Evolutionary conservation across 2,113 vertebrate genomes (phyloP), one percentile per base, ranked within the genome.

Genomic region (Spermophilus dauricus): DNA sequence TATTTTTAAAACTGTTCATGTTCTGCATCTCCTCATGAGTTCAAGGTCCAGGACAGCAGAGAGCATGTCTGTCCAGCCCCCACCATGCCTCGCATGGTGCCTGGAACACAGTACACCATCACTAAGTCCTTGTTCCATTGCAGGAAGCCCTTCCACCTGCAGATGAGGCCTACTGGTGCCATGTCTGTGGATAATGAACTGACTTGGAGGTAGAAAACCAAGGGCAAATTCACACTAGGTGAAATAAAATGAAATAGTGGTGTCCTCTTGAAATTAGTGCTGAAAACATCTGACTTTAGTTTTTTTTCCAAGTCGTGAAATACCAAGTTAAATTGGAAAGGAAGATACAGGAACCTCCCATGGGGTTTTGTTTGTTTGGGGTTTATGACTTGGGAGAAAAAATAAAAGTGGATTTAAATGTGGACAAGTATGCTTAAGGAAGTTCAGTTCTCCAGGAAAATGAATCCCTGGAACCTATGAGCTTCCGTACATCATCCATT

Each of bases 251-350:
- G 39, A 75, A 76, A 53, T 4, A 48, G 9, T 1, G 2, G 12
- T 48, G 39, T 63, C 63, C n/a, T 28, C 86, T 42, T 81, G n/a
- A 26, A 42, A 78, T 28, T 22, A 26, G 22, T 37, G 37, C 26
- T 56, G 13, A 39, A 75, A 93, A 58, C 20, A 37, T 39, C 77
- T 70, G 94, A 51, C 80, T 88, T 78, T 70, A 39, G 34, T 24
- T 9, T 80, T n/a, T 72, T 77, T 77, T 80, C 58, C 75, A 72
- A 85, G 78, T 85, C 42, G 28, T 73, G 37, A 93, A 67, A 95
- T 67, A 78, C 5, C 3, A 37, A 20, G 26, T 86, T 42, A 65
- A 32, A 86, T 34, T 89, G 51, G 78, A 28, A 92, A 69, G 24
- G 39, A 61, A 86, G 80, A 86, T 7, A 67, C 17, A 95, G 5